Base-by-base conservation (phyloP, 2,113 vertebrate species). In the Neolamprologus caudopunctatus region DNA sequence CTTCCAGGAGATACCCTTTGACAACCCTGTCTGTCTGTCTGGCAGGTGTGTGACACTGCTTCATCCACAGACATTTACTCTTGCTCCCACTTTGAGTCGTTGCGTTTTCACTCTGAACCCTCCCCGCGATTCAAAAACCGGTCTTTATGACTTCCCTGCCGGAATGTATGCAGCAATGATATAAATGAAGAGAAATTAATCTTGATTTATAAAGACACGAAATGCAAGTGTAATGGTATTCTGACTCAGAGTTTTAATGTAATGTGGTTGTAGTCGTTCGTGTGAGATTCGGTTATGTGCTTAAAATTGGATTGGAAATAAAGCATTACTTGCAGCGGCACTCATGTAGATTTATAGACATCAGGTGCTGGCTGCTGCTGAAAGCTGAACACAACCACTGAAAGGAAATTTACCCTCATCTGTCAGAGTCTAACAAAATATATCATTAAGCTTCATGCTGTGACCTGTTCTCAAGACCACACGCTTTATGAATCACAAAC, bases 1-100 rank as follows among this genome's bases (percentile, higher is more conserved):
- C 63, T 84, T 91, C 78, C 85, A 82, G 58, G 50, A 86, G 85
- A 88, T 51, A 54, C 66, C 75, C 83, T 92, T 83, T 87, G 90
- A 91, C 84, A 89, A 35, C 71, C 78, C 5, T 50, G 54, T 40
- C 58, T 85, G 82, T 68, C 58, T 89, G 28, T 50, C 84, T 83
- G 51, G 57, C 85, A 58, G 33, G 55, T 89, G 82, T 87, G 86
- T 87, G 84, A 35, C 82, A 50, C 83, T 79, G 53, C 45, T 73
- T 83, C 78, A 9, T 26, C 85, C 61, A 81, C 55, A 85, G 83
- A 79, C 24, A 80, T 85, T 85, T 87, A 58, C 86, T 78, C 28
- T 47, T 61, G 31, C 91, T 87, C 53, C 66, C 63, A 75, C 83
- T 47, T 55, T 79, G 51, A 85, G 71, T 83, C 57, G 3, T 37